Base-by-base conservation (phyloP, 2,113 vertebrate species). In the Anser cygnoides region DNA sequence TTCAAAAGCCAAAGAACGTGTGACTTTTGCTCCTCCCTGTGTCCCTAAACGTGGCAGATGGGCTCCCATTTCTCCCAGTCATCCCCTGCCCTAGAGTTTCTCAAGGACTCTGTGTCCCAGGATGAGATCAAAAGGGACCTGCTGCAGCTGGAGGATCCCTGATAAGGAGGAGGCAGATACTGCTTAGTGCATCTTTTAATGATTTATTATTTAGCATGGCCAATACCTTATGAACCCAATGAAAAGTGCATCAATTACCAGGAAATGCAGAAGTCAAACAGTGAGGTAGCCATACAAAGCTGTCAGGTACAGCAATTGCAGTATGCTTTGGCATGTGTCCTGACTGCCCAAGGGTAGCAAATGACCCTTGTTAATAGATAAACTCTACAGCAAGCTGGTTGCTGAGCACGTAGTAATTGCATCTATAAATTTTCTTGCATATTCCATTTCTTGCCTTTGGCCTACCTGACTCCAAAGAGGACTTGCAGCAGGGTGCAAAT, bases 401-500 rank as follows among this genome's bases (percentile, higher is more conserved):
- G 31, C 37, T 6, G 1, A 68, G 46, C 52, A 81, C 1, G 0
- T 8, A 65, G 16, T 23, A 73, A 89, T 26, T 44, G 31, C 18
- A 57, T 39, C 63, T 79, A 70, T 54, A 67, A 16, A 39, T 16
- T 75, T 66, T 75, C 54, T 55, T 66, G 9, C 0, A 0, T 37
- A 20, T 70, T 37, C 16, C 74, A 26, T 35, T 61, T 83, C 93
- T 90, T 76, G 46, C 22, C 22, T 90, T 95, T 95, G 71, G 54
- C 97, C 91, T 98, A 99, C 99, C 99, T 99, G 93, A 99, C 97
- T 46, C 99, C 99, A n/a, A 99, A 98, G 77, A 98, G 90, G 83
- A 99, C 99, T 96, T 99, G 99, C 92, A 99, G 95, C 73, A 99
- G 97, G 19, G 99, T 99, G 96, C 99, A 99, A 65, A 99, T 93